phyloP scores from a whole-genome alignment of 2,113 vertebrate species.

The Pimephales promelas region DNA sequence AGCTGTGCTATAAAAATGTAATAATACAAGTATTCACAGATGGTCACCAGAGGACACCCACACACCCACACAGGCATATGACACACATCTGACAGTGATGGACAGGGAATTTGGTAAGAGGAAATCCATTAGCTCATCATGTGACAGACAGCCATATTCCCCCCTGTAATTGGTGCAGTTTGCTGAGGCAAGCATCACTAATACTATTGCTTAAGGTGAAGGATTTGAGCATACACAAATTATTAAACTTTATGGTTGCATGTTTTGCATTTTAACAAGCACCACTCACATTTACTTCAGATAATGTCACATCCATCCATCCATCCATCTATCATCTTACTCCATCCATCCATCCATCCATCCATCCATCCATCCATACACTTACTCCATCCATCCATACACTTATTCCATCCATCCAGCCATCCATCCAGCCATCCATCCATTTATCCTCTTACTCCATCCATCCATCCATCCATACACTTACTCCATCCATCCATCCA shows the following conservation, averaged over 20 bases:
- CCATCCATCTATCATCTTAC: too few relatives aligned
- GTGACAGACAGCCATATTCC: conserved; percentile 4
- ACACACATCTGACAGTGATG: conserved; percentile 26
- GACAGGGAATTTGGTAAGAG: background rate
- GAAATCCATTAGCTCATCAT: conserved; percentile 31
- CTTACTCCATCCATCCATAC: background rate
- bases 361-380: background rate
- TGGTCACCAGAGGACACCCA: conserved; percentile 1
- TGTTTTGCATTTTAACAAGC: background rate
- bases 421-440: background rate
- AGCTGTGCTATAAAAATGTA: conserved; percentile 22
- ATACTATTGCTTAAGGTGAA: background rate
- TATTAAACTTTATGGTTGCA: background rate
- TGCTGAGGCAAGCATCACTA: background rate
- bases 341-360: background rate
- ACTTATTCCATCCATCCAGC: background rate
- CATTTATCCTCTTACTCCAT: too few relatives aligned
- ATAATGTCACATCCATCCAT: background rate
- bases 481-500: too few relatives aligned
- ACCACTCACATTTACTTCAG: background rate
- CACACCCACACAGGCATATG: background rate
- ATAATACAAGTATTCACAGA: conserved; percentile 26
- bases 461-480: background rate
- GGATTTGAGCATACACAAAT: background rate
- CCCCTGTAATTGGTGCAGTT: background rate